Evolutionary conservation across 2,888 invertebrate genomes (phyloP), one percentile per base, ranked within the genome.

Genomic region (Pycnomerus fuliginosus): DNA sequence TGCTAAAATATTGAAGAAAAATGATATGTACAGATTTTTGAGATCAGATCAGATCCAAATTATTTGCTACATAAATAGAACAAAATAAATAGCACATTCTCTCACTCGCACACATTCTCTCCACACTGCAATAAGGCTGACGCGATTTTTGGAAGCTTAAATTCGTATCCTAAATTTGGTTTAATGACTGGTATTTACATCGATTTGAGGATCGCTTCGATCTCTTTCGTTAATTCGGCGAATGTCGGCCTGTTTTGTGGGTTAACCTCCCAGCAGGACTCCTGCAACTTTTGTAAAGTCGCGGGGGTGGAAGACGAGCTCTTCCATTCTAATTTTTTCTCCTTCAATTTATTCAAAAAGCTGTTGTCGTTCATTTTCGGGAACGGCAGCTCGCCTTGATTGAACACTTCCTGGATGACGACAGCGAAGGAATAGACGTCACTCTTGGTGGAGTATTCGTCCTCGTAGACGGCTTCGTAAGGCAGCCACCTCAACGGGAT

Each of bases 361-460:
- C 85, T 83, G 44, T 85, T 87, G 65, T 92, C 90, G 55, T 84
- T 84, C 54, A 85, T 70, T 57, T 85, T 85, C 8, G 81, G 79
- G 63, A 88, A 85, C 0, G 90, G 90, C 55, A 89, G 65, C 56
- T 86, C 85, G 8, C 85, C 89, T 64, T 87, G 83, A 53, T 83
- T 80, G 69, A 89, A 86, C 51, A 95, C 83, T 74, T 96, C 96
- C 92, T 92, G 94, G 13, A 90, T 79, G 8, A 93, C 80, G 12
- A 88, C 90, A 1, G 88, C 93, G 66, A 87, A 95, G 55, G 94
- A 86, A 74, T 92, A 96, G 0, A 93, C 88, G 71, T 96, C 96
- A 61, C 92, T 92, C 68, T 94, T 94, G 27, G 89, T 88, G 8
- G 94, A 92, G 69, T 84, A 93, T 50, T 94, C 93, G 43, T 90